Base-by-base conservation (phyloP, 2,113 vertebrate genomes). In the Ammodytes marinus region DNA sequence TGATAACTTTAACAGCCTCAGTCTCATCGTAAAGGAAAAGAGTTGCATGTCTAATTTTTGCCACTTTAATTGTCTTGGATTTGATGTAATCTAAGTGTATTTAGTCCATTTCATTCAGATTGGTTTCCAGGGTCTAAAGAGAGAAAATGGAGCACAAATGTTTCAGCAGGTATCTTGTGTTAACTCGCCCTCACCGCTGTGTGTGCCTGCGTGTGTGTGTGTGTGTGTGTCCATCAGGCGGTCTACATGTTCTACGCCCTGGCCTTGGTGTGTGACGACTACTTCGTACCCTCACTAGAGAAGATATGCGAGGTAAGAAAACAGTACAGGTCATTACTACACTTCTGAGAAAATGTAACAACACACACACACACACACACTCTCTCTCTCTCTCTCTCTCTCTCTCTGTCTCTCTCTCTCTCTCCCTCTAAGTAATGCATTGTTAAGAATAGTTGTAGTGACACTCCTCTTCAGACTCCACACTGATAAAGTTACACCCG, bases 221-320 rank as follows among this genome's bases (percentile, higher is more conserved):
- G 27, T 85, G 10, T 7, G 59, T 53, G 13, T 86, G 63, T n/a
- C 59, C 90, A 93, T 27, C 90, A 99, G 98, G 96, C 97, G 0
- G 96, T 99, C 93, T 99, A 99, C 89, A 99, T 99, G 98, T 99
- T 99, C 90, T 99, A 97, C 0, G 98, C 98, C 0, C 90, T 99
- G 93, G 98, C 98, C 1, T 94, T 99, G 45, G 97, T 99, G 69
- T 99, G 98, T 12, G 98, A 99, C 43, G 98, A 99, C 95, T 99
- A 99, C 95, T 99, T 99, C 15, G 98, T 99, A 49, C 98, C 98
- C 47, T 99, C 97, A 0, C 91, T 99, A 92, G 98, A 99, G 68
- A 99, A 99, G 94, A 96, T 99, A 78, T 98, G 97, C 39, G 97
- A 99, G 93, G 98, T 99, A 94, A 88, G 95, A 91, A 45, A 40